Base-by-base conservation (phyloP, 2,888 invertebrate species). In the Calameuta filiformis region DNA sequence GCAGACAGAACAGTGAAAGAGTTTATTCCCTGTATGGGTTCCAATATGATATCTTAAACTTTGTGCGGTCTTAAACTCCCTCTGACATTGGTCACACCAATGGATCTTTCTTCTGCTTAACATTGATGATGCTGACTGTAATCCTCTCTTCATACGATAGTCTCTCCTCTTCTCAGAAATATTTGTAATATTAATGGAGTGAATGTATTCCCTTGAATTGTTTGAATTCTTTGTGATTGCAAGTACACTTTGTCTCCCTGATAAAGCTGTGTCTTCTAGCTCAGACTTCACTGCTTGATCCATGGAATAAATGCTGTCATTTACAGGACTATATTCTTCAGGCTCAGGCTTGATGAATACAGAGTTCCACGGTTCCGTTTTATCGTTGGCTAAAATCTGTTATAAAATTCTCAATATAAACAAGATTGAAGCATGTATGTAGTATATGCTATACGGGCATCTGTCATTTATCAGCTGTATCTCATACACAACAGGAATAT, bases 11-110 rank as follows among this genome's bases (percentile, higher is more conserved):
- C 77, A 77, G 30, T 78, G 40, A 30, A 40, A 77, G 15, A 69
- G 77, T 30, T 77, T 77, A 23, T 78, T 76, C n/a, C 68, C 77
- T 23, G 37, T 78, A 56, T 77, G 77, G 1, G 76, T 35, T 15
- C 75, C 31, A 33, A 76, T 75, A 34, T 76, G 76, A 73, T 34
- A 37, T 33, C 35, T 37, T 35, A 76, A 75, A 12, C 37, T 75
- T 30, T 34, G 35, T 76, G 71, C 73, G 0, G 34, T 68, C 34
- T 35, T 73, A n/a, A 76, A 76, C 75, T 34, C 35, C 35, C 37
- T 76, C 11, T 34, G 35, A 34, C 76, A 76, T 30, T 74, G 35
- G 11, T 75, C 33, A 34, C 76, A 76, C 69, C 56, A 56, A 3
- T 40, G 74, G 11, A 74, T 71, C 31, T 71, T 71, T 71, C 71